Percentiles rank a stretch among this genome's conserved stretches.
Evolutionary conservation across 1,140 invertebrate species (phyloP).

Genomic region (Littorina saxatilis): DNA sequence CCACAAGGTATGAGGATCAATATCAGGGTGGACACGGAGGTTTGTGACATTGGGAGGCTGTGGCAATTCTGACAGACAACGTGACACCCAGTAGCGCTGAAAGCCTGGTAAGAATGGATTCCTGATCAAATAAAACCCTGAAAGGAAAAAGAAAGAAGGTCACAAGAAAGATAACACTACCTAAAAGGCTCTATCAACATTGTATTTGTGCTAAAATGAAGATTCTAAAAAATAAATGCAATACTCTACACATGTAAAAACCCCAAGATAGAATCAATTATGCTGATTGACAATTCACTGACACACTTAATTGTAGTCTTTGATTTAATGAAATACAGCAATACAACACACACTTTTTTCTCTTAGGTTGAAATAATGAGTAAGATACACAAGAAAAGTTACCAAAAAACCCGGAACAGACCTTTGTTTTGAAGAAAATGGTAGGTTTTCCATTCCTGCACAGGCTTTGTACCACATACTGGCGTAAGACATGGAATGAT

Average conservation of each 20-base stretch:
- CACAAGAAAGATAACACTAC: background rate
- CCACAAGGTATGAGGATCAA: slow-evolving; percentile 51
- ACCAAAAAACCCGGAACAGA: background rate
- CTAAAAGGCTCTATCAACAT: no score
- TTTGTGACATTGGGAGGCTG: slow-evolving; percentile 87
- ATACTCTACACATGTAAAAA: no score
- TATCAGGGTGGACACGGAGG: slow-evolving; percentile 80
- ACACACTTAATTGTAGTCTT: no score
- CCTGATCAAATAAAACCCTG: slow-evolving; percentile 86
- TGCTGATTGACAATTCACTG: no score
- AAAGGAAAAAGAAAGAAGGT: background rate
- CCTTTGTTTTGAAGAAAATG: slow-evolving; percentile 25
- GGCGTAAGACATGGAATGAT: slow-evolving; percentile 25
- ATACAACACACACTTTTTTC: no score
- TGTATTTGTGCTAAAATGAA: no score
- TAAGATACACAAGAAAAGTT: background rate
- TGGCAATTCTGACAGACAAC: slow-evolving; percentile 87
- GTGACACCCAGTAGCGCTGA: slow-evolving; percentile 88
- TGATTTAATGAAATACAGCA: no score
- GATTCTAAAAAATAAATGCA: no score
- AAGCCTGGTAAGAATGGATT: slow-evolving; percentile 89
- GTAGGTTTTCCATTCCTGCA: slow-evolving; percentile 71
- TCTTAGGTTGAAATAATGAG: background rate
- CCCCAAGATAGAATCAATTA: no score
- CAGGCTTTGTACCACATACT: slow-evolving; percentile 60